Conservation (phyloP, 2,797 vertebrate genomes). For the Eulemur coronatus region DNA sequence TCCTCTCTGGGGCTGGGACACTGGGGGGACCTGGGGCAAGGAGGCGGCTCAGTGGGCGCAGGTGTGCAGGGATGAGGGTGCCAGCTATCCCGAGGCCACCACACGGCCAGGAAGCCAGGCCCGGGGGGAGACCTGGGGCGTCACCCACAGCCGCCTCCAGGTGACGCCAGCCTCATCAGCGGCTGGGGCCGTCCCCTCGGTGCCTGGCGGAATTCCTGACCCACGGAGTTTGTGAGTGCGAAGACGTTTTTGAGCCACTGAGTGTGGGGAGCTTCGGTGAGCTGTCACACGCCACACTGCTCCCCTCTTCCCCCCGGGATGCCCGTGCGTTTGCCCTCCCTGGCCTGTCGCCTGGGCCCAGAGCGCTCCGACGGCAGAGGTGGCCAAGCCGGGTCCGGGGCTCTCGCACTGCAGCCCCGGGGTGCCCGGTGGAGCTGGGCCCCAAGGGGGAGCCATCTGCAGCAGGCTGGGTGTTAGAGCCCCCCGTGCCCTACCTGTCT, state of each 20-base stretch:
- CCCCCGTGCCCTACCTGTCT: conserved; percentile 85
- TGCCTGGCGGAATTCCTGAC: neutral
- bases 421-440: neutral
- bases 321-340: neutral
- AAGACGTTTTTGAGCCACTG: neutral
- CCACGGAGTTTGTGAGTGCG: neutral
- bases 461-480: too few species aligned
- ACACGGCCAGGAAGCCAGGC: rapidly evolving
- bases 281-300: rapidly evolving
- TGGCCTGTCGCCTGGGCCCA: too few species aligned
- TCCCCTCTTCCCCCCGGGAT: neutral
- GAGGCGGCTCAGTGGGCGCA: neutral
- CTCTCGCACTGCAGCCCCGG: rapidly evolving
- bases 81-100: rapidly evolving
- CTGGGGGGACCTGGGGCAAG: neutral
- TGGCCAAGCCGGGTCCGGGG: neutral
- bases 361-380: too few species aligned
- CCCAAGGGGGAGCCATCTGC: neutral
- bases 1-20: neutral
- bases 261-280: neutral
- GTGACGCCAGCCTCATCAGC: too few species aligned
- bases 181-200: neutral
- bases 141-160: neutral
- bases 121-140: neutral
- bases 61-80: neutral